Evolutionary conservation across 1,140 invertebrate genomes (phyloP).

Genomic region (Apis florea): DNA sequence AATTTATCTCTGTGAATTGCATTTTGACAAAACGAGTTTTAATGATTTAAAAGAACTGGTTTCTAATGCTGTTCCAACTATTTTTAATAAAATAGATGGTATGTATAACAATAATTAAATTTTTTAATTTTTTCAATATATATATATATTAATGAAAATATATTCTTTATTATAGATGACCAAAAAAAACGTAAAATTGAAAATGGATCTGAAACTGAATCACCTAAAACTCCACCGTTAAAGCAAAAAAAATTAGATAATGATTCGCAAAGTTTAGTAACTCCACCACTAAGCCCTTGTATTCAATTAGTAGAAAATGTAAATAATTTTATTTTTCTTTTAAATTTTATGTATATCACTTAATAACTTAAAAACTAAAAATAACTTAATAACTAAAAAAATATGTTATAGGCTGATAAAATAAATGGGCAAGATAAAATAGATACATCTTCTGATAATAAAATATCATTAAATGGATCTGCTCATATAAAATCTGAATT

Average conservation of each 20-base stretch:
- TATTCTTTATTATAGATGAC: neutral
- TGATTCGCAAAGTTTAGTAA: constrained; percentile 26
- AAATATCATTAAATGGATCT: constrained; percentile 25
- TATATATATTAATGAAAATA: neutral
- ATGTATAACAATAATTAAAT: neutral
- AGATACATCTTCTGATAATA: neutral
- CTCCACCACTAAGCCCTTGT: constrained; percentile 34
- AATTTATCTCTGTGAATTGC: constrained; percentile 55
- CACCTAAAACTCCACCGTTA: neutral
- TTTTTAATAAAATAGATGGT: constrained; percentile 53
- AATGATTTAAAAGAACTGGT: constrained; percentile 38
- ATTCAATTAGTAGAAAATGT: constrained; percentile 37
- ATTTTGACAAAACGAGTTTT: constrained; percentile 58
- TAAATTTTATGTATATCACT: neutral
- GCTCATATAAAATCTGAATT: neutral
- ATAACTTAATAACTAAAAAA: too few species aligned
- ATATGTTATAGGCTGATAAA: constrained; percentile 34
- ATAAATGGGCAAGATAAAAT: constrained; percentile 7
- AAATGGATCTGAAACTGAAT: neutral
- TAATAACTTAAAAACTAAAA: neutral
- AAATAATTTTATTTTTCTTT: constrained; percentile 30
- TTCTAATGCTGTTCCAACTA: constrained; percentile 50
- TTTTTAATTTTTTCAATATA: neutral
- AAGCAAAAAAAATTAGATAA: constrained; percentile 52
- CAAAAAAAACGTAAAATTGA: constrained; percentile 34